Conservation (phyloP, 2,888 invertebrate genomes). For the Drosophila ustulata region DNA sequence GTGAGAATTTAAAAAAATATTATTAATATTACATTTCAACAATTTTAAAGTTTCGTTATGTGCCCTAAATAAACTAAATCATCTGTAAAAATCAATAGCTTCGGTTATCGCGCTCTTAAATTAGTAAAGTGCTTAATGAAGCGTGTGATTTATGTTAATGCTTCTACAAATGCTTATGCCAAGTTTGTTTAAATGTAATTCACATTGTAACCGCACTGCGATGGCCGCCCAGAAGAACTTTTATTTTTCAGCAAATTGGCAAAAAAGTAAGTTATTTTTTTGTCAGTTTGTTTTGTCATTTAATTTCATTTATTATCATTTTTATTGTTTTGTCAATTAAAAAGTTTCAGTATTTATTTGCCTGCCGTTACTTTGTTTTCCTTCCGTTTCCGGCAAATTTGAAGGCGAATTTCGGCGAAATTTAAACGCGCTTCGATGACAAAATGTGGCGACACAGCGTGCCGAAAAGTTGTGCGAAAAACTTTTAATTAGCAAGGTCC, state of each 20-base stretch:
- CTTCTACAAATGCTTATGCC: neutral
- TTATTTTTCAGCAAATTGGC: neutral
- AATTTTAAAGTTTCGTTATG: neutral
- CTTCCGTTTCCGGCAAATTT: constrained; percentile 35
- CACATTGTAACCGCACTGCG: neutral
- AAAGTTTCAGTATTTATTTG: constrained; percentile 69
- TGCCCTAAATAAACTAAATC: neutral
- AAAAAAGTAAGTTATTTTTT: constrained; percentile 4
- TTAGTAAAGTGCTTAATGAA: constrained; percentile 4
- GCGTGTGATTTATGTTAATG: constrained; percentile 9
- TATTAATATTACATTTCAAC: neutral
- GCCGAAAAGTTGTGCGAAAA: constrained; percentile 61
- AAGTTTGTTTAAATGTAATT: neutral
- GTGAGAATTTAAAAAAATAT: neutral
- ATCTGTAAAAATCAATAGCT: constrained; percentile 1
- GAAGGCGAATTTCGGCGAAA: constrained; percentile 33
- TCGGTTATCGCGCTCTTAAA: neutral
- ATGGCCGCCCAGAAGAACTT: constrained; percentile 5
- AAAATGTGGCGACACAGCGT: constrained; percentile 33
- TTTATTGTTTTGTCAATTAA: constrained; percentile 79
- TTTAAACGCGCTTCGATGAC: constrained; percentile 45
- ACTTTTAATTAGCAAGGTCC: constrained; percentile 74
- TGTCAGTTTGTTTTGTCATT: constrained; percentile 29
- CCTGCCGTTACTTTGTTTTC: constrained; percentile 9
- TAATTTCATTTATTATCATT: constrained; percentile 71